These are phyloP conservation scores for Apis cerana DNA, from an alignment of 1,140 invertebrate species.

Conservation along the genomic window DNA sequence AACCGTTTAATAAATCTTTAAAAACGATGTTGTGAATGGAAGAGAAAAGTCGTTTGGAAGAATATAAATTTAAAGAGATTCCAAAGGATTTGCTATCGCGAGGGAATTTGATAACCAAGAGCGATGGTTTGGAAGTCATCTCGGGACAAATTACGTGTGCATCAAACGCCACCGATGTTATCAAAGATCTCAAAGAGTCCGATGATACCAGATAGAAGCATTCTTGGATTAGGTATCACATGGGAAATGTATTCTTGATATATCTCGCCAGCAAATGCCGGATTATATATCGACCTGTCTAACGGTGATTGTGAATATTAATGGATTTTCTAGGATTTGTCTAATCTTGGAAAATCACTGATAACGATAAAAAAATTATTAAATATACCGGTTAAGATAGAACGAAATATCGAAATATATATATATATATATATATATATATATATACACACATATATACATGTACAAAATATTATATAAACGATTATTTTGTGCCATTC, in stretches of 20 bases:
- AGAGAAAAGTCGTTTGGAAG: slow-evolving; percentile 26
- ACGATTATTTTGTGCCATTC: too few relatives aligned
- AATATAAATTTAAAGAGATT: slow-evolving; percentile 43
- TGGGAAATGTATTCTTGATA: slow-evolving; percentile 55
- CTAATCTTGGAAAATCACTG: not conserved
- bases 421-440: too few relatives aligned
- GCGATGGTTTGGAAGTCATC: slow-evolving; percentile 43
- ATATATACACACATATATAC: too few relatives aligned
- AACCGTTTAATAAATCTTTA: slow-evolving; percentile 50
- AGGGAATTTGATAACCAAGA: slow-evolving; percentile 58
- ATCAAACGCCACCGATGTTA: slow-evolving; percentile 53
- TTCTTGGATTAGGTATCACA: slow-evolving; percentile 50
- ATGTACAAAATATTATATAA: too few relatives aligned
- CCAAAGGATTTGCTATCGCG: not conserved
- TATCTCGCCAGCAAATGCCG: slow-evolving; percentile 40
- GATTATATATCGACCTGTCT: slow-evolving; percentile 25
- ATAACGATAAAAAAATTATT: too few relatives aligned
- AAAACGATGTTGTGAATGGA: not conserved
- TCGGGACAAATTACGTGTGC: slow-evolving; percentile 56
- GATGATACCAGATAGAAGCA: slow-evolving; percentile 48
- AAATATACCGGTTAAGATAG: not conserved
- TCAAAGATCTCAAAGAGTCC: slow-evolving; percentile 49
- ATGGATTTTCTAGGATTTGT: not conserved
- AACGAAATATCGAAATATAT: too few relatives aligned
- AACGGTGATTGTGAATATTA: slow-evolving; percentile 17